These are phyloP conservation scores for Gryllus bimaculatus DNA, from an alignment of 1,140 invertebrate species.

Conservation along the genomic window DNA sequence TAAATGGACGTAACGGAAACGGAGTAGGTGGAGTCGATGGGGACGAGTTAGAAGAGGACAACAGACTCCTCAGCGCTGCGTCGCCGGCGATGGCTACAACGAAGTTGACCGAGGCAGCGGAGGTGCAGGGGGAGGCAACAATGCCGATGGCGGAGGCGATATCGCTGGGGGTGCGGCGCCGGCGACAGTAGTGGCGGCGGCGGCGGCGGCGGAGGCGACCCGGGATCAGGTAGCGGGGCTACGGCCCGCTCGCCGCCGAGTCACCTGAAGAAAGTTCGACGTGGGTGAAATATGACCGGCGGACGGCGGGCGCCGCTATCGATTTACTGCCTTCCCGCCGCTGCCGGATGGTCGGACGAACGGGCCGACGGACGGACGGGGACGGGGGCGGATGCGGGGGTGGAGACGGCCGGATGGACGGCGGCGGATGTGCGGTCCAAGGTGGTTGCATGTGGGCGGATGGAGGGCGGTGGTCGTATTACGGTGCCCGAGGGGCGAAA, in stretches of 20 bases:
- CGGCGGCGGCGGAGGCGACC: no score
- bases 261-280: conserved; percentile 3
- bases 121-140: not conserved
- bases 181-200: not conserved
- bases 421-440: not conserved
- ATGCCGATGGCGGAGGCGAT: no score
- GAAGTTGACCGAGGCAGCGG: no score
- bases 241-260: not conserved
- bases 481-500: no score
- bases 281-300: not conserved
- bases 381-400: not conserved
- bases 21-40: no score
- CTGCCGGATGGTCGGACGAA: not conserved
- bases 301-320: not conserved
- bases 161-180: no score
- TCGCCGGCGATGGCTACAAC: no score
- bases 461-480: not conserved
- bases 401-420: not conserved
- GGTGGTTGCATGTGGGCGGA: not conserved
- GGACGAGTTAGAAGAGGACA: no score
- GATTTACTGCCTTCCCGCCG: not conserved
- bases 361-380: not conserved
- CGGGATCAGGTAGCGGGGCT: not conserved
- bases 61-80: no score
- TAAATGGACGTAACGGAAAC: no score